These are phyloP conservation scores for Lanius ludovicianus DNA, from an alignment of 2,113 vertebrate genomes.

Conservation along the genomic window DNA sequence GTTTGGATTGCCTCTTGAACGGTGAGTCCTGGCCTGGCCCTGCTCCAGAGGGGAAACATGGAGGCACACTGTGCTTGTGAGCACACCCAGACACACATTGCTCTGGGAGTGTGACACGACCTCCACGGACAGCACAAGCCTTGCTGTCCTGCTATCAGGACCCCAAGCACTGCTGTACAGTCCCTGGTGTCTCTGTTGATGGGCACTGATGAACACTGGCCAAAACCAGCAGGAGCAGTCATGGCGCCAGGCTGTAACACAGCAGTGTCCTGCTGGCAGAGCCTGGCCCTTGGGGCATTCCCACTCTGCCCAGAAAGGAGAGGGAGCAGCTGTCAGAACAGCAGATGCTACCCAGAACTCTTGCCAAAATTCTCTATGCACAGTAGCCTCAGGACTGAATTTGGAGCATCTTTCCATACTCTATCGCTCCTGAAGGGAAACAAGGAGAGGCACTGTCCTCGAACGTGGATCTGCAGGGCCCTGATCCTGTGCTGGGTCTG, in stretches of 20 bases:
- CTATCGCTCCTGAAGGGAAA: background rate
- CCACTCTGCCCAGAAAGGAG: background rate
- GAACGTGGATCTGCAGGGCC: fast-evolving
- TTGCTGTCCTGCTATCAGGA: background rate
- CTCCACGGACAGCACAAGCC: background rate
- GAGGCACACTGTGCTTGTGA: background rate
- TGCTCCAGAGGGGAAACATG: background rate
- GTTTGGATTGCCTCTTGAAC: conserved; percentile 94
- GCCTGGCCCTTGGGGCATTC: background rate
- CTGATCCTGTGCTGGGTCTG: background rate
- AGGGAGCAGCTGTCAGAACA: background rate
- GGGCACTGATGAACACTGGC: background rate
- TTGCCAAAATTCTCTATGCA: background rate
- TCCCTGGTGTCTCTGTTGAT: background rate
- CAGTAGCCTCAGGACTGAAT: background rate
- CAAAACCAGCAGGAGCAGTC: background rate
- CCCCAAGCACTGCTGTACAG: background rate
- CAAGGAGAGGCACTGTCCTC: fast-evolving
- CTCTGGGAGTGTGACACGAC: background rate
- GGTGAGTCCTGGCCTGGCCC: conserved; percentile 71
- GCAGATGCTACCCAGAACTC: background rate
- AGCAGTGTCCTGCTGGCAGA: background rate
- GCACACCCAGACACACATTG: background rate
- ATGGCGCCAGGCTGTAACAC: background rate
- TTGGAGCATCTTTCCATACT: background rate